These are phyloP conservation scores for Drosophila lini DNA, from an alignment of 1,140 invertebrate species.

Conservation along the genomic window DNA sequence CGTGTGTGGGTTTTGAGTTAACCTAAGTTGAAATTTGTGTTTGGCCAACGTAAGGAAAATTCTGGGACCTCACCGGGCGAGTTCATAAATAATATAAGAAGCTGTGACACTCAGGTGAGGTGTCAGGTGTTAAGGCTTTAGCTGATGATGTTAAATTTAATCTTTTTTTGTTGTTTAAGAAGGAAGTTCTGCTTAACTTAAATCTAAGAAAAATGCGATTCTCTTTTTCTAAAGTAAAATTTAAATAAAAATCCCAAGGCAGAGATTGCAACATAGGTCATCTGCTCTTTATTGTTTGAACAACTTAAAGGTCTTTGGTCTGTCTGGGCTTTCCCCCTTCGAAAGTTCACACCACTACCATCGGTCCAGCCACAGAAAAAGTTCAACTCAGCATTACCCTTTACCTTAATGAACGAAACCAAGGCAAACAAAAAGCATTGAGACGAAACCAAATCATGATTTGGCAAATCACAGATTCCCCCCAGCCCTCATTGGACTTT, in stretches of 20 bases:
- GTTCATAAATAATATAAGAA: slow-evolving; percentile 70
- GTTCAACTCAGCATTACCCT: slow-evolving; percentile 28
- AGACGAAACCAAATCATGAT: slow-evolving; percentile 39
- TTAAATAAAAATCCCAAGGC: neutral
- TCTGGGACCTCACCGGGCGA: slow-evolving; percentile 43
- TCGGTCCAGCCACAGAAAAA: slow-evolving; percentile 8
- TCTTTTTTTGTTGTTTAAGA: neutral
- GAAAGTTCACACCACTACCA: slow-evolving; percentile 20
- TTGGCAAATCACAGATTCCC: slow-evolving; percentile 40
- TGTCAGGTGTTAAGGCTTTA: slow-evolving; percentile 31
- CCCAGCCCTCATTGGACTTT: slow-evolving; percentile 23
- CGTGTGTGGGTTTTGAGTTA: slow-evolving; percentile 6
- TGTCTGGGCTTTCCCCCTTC: slow-evolving; percentile 11
- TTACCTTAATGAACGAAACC: slow-evolving; percentile 42
- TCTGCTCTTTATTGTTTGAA: slow-evolving; percentile 1
- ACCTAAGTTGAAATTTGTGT: slow-evolving; percentile 23
- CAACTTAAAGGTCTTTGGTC: slow-evolving; percentile 34
- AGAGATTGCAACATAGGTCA: slow-evolving; percentile 14
- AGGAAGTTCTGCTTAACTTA: neutral
- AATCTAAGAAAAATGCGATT: neutral
- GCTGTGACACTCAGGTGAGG: slow-evolving; percentile 14
- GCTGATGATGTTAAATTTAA: slow-evolving; percentile 23
- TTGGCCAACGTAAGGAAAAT: slow-evolving; percentile 3
- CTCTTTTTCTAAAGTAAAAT: neutral
- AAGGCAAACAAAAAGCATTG: slow-evolving; percentile 33